Base-by-base conservation (phyloP, 2,113 vertebrate species). In the Panurus biarmicus region DNA sequence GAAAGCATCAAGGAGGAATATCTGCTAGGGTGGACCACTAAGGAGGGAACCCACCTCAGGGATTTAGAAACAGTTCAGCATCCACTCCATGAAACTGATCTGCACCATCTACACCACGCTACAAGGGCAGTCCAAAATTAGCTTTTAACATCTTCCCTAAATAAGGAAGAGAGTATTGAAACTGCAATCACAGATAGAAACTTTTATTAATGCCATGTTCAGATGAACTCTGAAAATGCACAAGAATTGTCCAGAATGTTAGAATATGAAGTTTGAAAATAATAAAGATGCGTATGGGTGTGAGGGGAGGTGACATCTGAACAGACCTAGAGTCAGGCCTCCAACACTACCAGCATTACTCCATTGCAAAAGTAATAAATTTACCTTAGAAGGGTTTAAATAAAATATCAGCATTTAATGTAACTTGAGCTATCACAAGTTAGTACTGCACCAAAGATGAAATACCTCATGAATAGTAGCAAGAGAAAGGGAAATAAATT, bases 271-370 rank as follows among this genome's bases (percentile, higher is more conserved):
- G 5, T 54, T 4, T 23, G 8, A 92, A 58, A 54, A 86, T 1
- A 51, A 26, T 36, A n/a, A 66, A 70, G 31, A 33, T 12, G 23
- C 0, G 0, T 8, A 60, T 3, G 11, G 4, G 6, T 24, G 3
- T 8, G 24, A 80, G 10, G 16, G 25, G 64, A 76, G 42, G 54
- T 50, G 28, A 84, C 11, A 73, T 10, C 33, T 20, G 5, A 80
- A 53, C 2, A 76, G 11, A 60, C 8, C 20, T 40, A 11, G 12
- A 82, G 14, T 38, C 62, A 56, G 11, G 25, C 23, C 40, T 64
- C 45, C 24, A 40, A 40, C 42, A 45, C 0, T 22, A 12, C 13
- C 57, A 72, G 50, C 51, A 51, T 6, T 5, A 3, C 18, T 25
- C 24, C 11, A 51, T 8, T 15, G 11, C 23, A 24, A 44, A 74